phyloP scores from a whole-genome alignment of 2,797 vertebrate species.

The Masticophis lateralis region DNA sequence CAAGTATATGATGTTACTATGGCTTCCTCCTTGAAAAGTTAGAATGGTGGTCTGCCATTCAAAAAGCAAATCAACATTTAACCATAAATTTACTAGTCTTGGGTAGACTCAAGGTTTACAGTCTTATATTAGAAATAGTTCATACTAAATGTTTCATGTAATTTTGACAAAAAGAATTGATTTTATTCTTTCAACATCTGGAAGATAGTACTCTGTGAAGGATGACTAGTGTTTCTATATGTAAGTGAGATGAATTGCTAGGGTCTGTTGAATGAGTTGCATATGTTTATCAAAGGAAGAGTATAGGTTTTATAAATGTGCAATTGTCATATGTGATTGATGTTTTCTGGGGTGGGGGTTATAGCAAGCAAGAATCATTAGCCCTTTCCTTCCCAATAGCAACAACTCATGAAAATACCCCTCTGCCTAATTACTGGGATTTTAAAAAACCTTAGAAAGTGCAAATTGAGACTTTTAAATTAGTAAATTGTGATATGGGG shows the following conservation, averaged over 20 bases:
- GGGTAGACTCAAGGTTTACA: neutral
- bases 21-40: neutral
- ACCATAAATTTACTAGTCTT: neutral
- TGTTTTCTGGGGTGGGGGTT: neutral
- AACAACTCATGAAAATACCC: neutral
- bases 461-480: neutral
- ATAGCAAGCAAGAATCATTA: neutral
- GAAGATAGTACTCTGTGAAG: neutral
- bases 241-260: neutral
- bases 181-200: neutral
- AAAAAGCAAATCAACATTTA: constrained; percentile 13
- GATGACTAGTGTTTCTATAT: neutral
- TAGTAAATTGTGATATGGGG: neutral
- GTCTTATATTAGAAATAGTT: neutral
- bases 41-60: neutral
- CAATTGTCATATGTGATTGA: neutral
- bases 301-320: neutral
- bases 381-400: neutral
- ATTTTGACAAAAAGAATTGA: neutral
- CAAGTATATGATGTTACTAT: constrained; percentile 3
- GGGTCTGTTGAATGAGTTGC: neutral
- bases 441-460: neutral
- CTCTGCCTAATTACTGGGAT: neutral
- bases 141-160: neutral
- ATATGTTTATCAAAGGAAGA: neutral